Percentiles rank a stretch among this genome's conserved stretches.
phyloP scores from a whole-genome alignment of 2,888 invertebrate genomes.

The Theretra japonica region DNA sequence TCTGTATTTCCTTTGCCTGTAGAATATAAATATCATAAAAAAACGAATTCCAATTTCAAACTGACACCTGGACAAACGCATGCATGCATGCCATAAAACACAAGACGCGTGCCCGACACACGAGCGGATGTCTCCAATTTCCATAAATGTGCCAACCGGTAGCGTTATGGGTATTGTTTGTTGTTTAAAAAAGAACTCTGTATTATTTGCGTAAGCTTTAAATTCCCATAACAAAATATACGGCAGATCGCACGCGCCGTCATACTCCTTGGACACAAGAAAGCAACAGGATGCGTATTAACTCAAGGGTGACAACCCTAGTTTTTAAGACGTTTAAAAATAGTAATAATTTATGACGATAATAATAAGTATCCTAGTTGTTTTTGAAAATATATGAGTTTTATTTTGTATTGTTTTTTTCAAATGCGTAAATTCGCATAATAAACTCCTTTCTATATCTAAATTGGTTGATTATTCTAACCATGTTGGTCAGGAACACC shows the following conservation, averaged over 20 bases:
- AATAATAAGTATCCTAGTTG: neutral
- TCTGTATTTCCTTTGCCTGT: neutral
- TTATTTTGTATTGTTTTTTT: neutral
- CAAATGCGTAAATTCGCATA: neutral
- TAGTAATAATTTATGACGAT: constrained; percentile 32
- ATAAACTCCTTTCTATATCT: no score
- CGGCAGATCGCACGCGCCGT: constrained; percentile 61
- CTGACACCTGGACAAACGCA: constrained; percentile 58
- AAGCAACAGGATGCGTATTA: constrained; percentile 61
- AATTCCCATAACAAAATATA: constrained; percentile 27
- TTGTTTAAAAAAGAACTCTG: constrained; percentile 42
- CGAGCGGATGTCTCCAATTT: constrained; percentile 79
- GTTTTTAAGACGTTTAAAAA: constrained; percentile 53
- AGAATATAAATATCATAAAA: neutral
- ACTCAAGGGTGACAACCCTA: constrained; percentile 72
- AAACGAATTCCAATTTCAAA: constrained; percentile 44
- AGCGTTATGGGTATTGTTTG: constrained; percentile 21
- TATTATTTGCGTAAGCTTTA: constrained; percentile 30
- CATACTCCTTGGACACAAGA: constrained; percentile 57
- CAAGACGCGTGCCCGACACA: constrained; percentile 71
- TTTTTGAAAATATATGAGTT: neutral
- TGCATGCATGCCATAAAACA: constrained; percentile 59
- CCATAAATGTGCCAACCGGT: constrained; percentile 53
- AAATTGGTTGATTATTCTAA: no score
- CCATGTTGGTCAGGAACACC: no score